A percentile compares a stretch with the other conserved stretches of the same genome.
phyloP scores from a whole-genome alignment of 2,888 invertebrate species.

The Chirona hameri region DNA sequence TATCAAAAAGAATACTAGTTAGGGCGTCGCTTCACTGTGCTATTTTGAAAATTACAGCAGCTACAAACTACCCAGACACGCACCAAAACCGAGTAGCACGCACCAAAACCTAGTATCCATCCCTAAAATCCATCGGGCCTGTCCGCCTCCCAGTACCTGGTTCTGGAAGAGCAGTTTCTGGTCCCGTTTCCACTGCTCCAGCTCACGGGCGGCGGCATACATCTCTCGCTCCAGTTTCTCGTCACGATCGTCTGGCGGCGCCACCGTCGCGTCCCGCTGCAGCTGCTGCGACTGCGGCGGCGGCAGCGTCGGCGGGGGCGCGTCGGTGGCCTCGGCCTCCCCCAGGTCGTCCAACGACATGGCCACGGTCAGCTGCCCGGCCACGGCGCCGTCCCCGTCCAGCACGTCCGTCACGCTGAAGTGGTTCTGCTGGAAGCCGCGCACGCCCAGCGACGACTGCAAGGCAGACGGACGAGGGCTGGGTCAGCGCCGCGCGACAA shows the following conservation, averaged over 20 bases:
- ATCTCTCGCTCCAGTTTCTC: neutral
- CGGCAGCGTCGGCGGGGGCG: neutral
- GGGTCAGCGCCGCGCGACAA: too few species aligned
- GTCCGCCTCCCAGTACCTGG: neutral
- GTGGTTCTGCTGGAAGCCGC: conserved; percentile 12
- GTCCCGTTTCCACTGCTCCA: conserved; percentile 6
- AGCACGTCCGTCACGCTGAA: neutral
- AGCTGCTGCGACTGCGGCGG: too few species aligned
- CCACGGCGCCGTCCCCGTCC: neutral
- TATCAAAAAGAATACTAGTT: too few species aligned
- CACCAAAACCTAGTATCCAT: too few species aligned
- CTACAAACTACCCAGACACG: too few species aligned
- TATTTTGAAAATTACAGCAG: too few species aligned
- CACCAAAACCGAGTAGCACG: too few species aligned
- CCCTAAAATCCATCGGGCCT: too few species aligned
- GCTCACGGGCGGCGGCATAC: conserved; percentile 2
- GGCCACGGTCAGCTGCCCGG: neutral
- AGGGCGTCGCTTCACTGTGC: too few species aligned
- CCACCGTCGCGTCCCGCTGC: neutral
- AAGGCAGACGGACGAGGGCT: neutral
- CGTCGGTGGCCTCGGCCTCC: neutral
- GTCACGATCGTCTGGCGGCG: neutral
- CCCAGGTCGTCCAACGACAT: conserved; percentile 22
- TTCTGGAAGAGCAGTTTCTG: conserved; percentile 10
- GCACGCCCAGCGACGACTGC: conserved; percentile 9